A percentile compares a stretch with the other conserved stretches of the same genome.
These are phyloP conservation scores for Indicator indicator DNA, from an alignment of 2,113 vertebrate species.

Conservation along the genomic window DNA sequence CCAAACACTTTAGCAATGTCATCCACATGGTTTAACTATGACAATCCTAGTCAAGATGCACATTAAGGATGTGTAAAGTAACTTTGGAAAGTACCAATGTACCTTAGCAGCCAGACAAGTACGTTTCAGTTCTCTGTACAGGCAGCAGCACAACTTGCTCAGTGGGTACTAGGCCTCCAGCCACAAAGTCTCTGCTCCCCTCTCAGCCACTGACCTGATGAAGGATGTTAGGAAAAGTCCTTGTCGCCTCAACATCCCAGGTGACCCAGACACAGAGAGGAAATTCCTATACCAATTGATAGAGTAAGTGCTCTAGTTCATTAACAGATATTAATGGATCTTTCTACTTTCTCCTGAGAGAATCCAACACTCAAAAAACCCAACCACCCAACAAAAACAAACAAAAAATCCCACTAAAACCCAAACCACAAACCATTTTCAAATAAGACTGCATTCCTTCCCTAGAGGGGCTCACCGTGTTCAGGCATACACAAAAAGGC, in stretches of 20 bases:
- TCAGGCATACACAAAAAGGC: constrained; percentile 5
- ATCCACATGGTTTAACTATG: not conserved
- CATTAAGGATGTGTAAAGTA: not conserved
- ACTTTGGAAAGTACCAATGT: not conserved
- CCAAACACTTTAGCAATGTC: not conserved
- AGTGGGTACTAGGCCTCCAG: not conserved
- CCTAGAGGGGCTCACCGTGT: not conserved
- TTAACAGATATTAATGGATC: not conserved
- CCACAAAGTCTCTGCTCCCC: not conserved
- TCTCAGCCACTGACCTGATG: not conserved
- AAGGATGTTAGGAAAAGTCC: not conserved
- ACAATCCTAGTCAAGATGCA: not conserved
- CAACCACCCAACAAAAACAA: too few relatives aligned
- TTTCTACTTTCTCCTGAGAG: not conserved
- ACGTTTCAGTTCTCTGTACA: not conserved
- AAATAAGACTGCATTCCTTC: not conserved
- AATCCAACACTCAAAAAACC: not conserved
- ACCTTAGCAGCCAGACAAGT: not conserved
- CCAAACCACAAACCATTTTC: not conserved
- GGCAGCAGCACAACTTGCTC: not conserved
- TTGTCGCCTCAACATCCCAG: not conserved
- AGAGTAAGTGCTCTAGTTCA: not conserved
- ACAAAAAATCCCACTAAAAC: not conserved
- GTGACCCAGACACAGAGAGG: not conserved
- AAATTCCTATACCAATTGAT: not conserved